phyloP scores from a whole-genome alignment of 2,797 vertebrate genomes.

The Eptatretus atami region DNA sequence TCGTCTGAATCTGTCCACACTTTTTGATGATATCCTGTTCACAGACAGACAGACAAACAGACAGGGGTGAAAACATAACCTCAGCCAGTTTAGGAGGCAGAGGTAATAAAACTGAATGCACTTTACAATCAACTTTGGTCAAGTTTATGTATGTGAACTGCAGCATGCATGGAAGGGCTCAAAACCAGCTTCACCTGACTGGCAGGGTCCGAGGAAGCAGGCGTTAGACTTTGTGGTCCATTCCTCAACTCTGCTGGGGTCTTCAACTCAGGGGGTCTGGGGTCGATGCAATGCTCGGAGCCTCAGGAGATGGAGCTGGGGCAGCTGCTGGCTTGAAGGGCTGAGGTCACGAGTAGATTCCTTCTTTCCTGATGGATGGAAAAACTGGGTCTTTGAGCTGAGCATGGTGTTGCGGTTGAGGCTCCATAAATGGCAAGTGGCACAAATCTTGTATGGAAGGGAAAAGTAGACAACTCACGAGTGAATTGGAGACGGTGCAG shows the following conservation, averaged over 20 bases:
- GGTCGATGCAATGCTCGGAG: not conserved
- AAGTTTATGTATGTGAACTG: too few relatives aligned
- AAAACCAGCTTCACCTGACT: too few relatives aligned
- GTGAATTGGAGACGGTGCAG: not conserved
- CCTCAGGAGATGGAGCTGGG: not conserved
- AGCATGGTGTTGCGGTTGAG: not conserved
- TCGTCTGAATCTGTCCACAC: too few relatives aligned
- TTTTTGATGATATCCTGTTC: too few relatives aligned
- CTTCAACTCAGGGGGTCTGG: not conserved
- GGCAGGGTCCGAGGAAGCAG: too few relatives aligned
- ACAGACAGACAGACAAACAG: too few relatives aligned
- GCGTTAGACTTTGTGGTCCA: not conserved
- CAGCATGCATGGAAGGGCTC: too few relatives aligned
- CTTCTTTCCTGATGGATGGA: too few relatives aligned
- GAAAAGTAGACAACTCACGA: not conserved
- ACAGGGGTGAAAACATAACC: too few relatives aligned
- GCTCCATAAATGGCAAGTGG: not conserved
- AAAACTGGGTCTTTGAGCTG: not conserved
- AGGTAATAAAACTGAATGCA: too few relatives aligned
- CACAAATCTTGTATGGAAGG: not conserved
- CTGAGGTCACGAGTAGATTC: not conserved
- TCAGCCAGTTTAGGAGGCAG: too few relatives aligned
- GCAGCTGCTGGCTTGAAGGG: not conserved
- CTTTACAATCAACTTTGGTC: too few relatives aligned
- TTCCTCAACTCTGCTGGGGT: not conserved